Base-by-base conservation (phyloP, 2,888 invertebrate genomes). In the Andrena marginata region DNA sequence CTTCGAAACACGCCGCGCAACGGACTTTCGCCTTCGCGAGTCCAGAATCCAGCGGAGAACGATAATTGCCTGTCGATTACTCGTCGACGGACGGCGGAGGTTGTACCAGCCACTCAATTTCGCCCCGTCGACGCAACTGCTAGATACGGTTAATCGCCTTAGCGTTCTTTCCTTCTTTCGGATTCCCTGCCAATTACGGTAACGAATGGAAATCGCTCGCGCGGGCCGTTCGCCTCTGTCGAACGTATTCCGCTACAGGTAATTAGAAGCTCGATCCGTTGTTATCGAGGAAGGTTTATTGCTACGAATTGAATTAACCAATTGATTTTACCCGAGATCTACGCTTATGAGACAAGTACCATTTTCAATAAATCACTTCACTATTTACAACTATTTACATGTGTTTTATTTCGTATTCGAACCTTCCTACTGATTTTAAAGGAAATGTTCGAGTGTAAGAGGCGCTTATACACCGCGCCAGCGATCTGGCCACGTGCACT, bases 1-100 rank as follows among this genome's bases (percentile, higher is more conserved):
- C 42, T 42, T 42, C 42, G 42, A 42, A 42, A 13, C 56, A 62
- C 26, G 13, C 7, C 29, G 49, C 16, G 7, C 16, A 31, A 26
- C 16, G 64, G 23, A 81, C 63, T 80, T 80, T 73, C 72, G 67
- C 71, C 72, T 80, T 62, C 65, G 71, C 33, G 68, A 71, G 54
- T 71, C 68, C 49, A 42, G 63, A 60, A 51, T 29, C 68, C 54
- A 73, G 54, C 42, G 59, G 51, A n/a, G 71, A 72, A 80, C 76
- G 67, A 80, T 80, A 71, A 80, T 80, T 80, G 68, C 56, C 63
- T 75, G 60, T 80, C 80, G 76, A 72, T 80, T 82, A n/a, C 71
- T 62, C 74, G 49, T 67, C 49, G 54, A 54, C 60, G 54, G 65
- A 13, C 13, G 31, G 48, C 23, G 13, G 23, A 10, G 16, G 68